Conservation (phyloP, 2,113 vertebrate species). For the Rhizomys pruinosus region DNA sequence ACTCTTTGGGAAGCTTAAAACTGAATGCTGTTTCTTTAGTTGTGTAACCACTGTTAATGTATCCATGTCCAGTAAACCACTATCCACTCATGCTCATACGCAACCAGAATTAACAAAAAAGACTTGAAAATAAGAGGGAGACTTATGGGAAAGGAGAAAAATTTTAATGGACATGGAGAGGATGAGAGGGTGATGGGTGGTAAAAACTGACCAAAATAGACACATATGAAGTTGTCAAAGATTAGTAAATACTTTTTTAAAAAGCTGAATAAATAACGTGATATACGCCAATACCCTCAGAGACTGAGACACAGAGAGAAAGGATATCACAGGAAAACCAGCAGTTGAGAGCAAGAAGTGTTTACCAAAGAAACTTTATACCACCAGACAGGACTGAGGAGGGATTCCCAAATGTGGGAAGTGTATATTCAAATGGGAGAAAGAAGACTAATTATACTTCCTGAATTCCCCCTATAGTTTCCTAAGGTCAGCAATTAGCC, state of each 20-base stretch:
- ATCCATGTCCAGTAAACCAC: too few species aligned
- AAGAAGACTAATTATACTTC: background rate
- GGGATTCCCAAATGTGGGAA: background rate
- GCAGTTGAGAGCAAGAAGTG: background rate
- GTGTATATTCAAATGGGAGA: background rate
- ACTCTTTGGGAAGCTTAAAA: slow-evolving; percentile 8
- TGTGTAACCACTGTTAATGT: background rate
- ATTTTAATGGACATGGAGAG: background rate
- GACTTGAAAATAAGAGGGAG: background rate
- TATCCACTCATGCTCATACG: background rate
- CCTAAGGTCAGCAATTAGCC: slow-evolving; percentile 23
- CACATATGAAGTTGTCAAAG: background rate
- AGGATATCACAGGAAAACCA: background rate
- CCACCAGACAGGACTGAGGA: background rate
- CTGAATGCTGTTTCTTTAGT: background rate
- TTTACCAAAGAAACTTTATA: background rate
- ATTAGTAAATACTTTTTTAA: background rate
- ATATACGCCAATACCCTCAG: background rate
- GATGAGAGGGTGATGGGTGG: background rate
- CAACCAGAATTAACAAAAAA: too few species aligned
- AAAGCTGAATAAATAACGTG: background rate
- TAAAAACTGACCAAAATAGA: background rate
- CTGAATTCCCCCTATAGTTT: background rate
- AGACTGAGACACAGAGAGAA: background rate
- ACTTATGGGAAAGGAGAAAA: background rate